A percentile compares a stretch with the other conserved stretches of the same genome.
These are phyloP conservation scores for Xiphophorus couchianus DNA, from an alignment of 2,113 vertebrate species.

Conservation along the genomic window DNA sequence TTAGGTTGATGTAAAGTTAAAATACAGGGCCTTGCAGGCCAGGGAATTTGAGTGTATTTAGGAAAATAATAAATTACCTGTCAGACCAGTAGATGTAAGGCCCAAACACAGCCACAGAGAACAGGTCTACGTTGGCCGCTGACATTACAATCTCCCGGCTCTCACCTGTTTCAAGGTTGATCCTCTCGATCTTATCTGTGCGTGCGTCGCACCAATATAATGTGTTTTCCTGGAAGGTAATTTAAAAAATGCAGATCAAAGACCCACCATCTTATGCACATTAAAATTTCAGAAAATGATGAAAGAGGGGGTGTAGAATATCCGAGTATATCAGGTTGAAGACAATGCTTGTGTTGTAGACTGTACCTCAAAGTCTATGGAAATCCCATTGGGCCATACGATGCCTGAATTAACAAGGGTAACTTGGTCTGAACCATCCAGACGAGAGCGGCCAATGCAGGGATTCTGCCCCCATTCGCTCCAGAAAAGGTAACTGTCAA, in stretches of 20 bases:
- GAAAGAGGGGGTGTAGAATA: slow-evolving; percentile 28
- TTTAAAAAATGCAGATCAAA: slow-evolving; percentile 82
- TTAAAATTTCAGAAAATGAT: slow-evolving; percentile 70
- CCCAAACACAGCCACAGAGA: slow-evolving; percentile 97
- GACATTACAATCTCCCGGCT: slow-evolving; percentile 96
- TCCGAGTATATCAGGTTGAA: slow-evolving; percentile 7
- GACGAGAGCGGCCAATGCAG: slow-evolving; percentile 90
- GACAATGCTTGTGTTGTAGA: slow-evolving; percentile 23
- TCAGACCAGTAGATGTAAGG: slow-evolving; percentile 99
- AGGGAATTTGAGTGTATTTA: slow-evolving; percentile 77
- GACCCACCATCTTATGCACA: slow-evolving; percentile 39
- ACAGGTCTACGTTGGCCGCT: slow-evolving; percentile 96
- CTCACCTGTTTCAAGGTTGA: slow-evolving; percentile 98
- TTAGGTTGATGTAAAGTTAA: slow-evolving; percentile 82
- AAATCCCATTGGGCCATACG: slow-evolving; percentile 95
- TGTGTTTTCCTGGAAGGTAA: slow-evolving; percentile 94
- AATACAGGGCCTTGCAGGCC: slow-evolving; percentile 76
- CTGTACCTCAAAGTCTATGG: slow-evolving; percentile 95
- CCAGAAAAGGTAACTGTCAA: slow-evolving; percentile 94
- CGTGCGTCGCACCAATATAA: slow-evolving; percentile 99
- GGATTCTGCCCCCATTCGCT: slow-evolving; percentile 97
- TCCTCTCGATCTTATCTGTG: slow-evolving; percentile 99
- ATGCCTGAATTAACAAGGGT: slow-evolving; percentile 92
- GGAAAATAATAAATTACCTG: slow-evolving; percentile 98
- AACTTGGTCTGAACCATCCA: slow-evolving; percentile 95